Base-by-base conservation (phyloP, 2,797 vertebrate species). In the Oophaga sylvatica region DNA sequence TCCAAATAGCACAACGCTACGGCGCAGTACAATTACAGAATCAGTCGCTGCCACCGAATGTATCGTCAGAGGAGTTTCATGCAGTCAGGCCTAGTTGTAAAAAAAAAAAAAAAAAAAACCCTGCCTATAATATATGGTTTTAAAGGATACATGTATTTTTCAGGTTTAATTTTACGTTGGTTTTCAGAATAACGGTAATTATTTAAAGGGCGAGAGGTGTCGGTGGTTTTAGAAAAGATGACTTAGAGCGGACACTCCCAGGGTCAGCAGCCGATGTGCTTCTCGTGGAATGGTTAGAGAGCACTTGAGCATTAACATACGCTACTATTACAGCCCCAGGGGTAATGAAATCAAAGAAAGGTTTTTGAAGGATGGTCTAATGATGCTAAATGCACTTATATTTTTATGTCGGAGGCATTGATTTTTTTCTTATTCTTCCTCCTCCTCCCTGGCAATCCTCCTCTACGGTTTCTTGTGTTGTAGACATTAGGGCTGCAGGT, bases 1-100 rank as follows among this genome's bases (percentile, higher is more conserved):
- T 93, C 94, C 94, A 94, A 93, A 94, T 91, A 92, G 92, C 93
- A 92, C 91, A 92, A 91, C 93, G 90, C 92, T 93, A 93, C 92
- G 91, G 71, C 87, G 35, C 57, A 31, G 82, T 71, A 53, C 83
- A 78, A 45, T 26, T 35, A 48, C 59, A 78, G 31, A 63, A 53
- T 17, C 75, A 77, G 65, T 68, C 63, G 56, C 80, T 81, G 78
- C 57, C 78, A 80, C 78, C 20, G 35, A 17, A 57, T 35, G 20
- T 15, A 76, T n/a, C 31, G 70, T 17, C 83, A 70, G 19, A 60
- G 41, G 10, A 48, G 56, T 26, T 56, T 75, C 80, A 29, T n/a
- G 22, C 65, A 81, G 57, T 60, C n/a, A 31, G 75, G 76, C 63
- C 84, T 35, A 68, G 13, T 80, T 13, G 78, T 80, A 41, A 41